Conservation (phyloP, 2,888 invertebrate species). For the Mechanitis messenoides region DNA sequence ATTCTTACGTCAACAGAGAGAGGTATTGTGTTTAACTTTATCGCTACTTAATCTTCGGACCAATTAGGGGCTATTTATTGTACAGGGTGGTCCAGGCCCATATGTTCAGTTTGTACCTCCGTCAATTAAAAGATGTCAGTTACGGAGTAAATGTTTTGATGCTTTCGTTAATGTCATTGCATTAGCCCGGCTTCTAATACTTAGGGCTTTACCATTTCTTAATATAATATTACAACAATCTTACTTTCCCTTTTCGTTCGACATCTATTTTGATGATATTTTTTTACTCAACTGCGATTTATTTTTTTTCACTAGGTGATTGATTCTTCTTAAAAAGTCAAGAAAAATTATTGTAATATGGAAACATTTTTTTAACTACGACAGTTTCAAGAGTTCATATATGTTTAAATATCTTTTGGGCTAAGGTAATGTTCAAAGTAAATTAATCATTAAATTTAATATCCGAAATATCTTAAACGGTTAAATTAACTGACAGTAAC, state of each 20-base stretch:
- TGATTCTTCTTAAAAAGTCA: too few species aligned
- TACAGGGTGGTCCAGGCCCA: conserved; percentile 56
- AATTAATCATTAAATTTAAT: conserved; percentile 1
- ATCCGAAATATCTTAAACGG: conserved; percentile 3
- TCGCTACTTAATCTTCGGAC: conserved; percentile 55
- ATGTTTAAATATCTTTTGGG: too few species aligned
- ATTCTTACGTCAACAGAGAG: conserved; percentile 42
- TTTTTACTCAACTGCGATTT: too few species aligned
- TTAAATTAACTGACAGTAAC: conserved; percentile 21
- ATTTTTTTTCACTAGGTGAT: too few species aligned
- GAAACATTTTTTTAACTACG: too few species aligned
- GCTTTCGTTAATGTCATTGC: conserved; percentile 33
- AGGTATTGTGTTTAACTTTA: conserved; percentile 49
- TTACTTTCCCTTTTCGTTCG: too few species aligned
- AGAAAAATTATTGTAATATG: too few species aligned
- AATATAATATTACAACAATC: too few species aligned
- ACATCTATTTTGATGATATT: too few species aligned
- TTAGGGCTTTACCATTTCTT: too few species aligned
- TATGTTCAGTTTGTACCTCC: conserved; percentile 52
- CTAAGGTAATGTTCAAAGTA: too few species aligned
- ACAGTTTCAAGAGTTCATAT: too few species aligned
- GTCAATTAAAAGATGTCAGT: conserved; percentile 66
- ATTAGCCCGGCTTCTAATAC: conserved; percentile 23
- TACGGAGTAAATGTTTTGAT: conserved; percentile 34
- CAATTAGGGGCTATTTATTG: conserved; percentile 68